Base-by-base conservation (phyloP, 2,113 vertebrate genomes). In the Columbina picui region DNA sequence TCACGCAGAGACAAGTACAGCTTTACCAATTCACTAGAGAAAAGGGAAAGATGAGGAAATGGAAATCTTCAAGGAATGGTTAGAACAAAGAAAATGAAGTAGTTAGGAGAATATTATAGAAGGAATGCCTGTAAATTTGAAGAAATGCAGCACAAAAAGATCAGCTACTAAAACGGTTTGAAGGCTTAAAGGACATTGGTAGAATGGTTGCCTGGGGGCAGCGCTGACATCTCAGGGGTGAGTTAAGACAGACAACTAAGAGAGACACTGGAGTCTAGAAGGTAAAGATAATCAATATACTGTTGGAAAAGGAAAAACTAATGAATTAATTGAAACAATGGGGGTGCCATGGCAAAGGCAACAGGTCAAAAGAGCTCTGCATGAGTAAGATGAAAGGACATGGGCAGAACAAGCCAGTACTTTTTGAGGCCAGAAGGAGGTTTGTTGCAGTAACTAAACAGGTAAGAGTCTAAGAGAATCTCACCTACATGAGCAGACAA, bases 331-430 rank as follows among this genome's bases (percentile, higher is more conserved):
- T 64, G 63, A 87, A 93, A 85, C n/a, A 47, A 80, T 45, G 69
- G 4, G 2, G 12, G 6, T 36, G 39, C 13, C 38, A 36, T 5
- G 12, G 50, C 43, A 52, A 81, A 78, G 70, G 13, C 0, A 0
- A 78, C 8, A 89, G 17, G 49, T 61, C 69, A 26, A 29, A 56
- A 50, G 39, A 61, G 26, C 34, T 93, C 25, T 61, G 41, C 23
- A 18, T 43, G 21, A 50, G 20, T 11, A 63, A 53, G 25, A 38
- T 12, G 50, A 69, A 80, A 73, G 21, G 26, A 78, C 32, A 34
- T 3, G 4, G 8, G 23, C 8, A 64, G 39, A 53, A 71, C 4
- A 29, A 55, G 52, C 3, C 14, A 34, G 68, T 45, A 43, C 21
- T 64, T 85, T 29, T 17, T 41, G 84, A 88, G 70, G 50, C 59